These are phyloP conservation scores for Steatocranus sp. DNA, from an alignment of 2,797 vertebrate genomes.

Conservation along the genomic window DNA sequence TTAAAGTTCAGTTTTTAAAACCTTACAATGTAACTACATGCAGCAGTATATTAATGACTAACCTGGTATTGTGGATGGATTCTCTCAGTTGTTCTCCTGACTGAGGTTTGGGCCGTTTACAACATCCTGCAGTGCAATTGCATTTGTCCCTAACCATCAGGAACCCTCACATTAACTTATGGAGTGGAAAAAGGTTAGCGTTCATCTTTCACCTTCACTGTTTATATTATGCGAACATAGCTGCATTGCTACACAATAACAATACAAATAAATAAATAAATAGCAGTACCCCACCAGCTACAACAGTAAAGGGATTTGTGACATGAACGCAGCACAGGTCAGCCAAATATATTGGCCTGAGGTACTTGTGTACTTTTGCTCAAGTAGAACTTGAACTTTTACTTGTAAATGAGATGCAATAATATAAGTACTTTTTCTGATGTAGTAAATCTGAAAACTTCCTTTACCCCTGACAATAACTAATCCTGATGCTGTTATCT, in stretches of 20 bases:
- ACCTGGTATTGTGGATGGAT: not conserved
- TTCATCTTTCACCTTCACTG: not conserved
- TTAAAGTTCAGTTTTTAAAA: not conserved
- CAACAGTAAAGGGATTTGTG: not conserved
- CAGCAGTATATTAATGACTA: not conserved
- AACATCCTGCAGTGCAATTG: not conserved
- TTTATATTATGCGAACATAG: not conserved
- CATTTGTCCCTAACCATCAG: not conserved
- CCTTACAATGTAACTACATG: not conserved
- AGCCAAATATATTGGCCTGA: not conserved
- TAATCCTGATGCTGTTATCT: not conserved
- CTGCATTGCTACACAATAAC: accelerated
- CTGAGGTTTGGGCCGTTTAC: accelerated
- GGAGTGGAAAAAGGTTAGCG: not conserved
- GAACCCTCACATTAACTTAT: not conserved
- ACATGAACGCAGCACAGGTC: not conserved
- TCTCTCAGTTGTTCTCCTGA: not conserved
- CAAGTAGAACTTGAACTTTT: not conserved
- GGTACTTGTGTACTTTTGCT: not conserved
- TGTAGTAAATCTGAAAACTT: not conserved
- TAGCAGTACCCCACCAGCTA: not conserved
- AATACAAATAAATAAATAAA: not conserved
- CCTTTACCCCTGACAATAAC: not conserved
- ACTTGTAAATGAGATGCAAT: not conserved
- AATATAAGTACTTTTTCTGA: not conserved